These are phyloP conservation scores for Oryzias javanicus DNA, from an alignment of 2,113 vertebrate species.

Conservation along the genomic window DNA sequence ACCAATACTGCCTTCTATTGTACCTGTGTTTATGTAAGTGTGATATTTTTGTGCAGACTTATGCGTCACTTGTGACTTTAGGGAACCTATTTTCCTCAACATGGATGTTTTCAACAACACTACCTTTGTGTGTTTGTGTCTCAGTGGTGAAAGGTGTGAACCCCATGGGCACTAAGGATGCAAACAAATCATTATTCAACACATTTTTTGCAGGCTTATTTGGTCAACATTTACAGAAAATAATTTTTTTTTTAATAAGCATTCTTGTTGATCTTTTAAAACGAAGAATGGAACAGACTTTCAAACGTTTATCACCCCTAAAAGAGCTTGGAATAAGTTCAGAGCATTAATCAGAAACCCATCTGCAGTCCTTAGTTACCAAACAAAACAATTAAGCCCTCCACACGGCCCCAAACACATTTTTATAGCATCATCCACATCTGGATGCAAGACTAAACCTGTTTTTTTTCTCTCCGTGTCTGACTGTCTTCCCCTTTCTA, in stretches of 20 bases:
- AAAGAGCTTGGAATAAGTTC: conserved; percentile 17
- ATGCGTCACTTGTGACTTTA: conserved; percentile 1
- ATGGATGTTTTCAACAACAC: neutral
- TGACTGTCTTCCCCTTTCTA: conserved; percentile 4
- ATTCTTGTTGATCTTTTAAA: neutral
- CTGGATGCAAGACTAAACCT: conserved; percentile 48
- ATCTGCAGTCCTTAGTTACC: conserved; percentile 42
- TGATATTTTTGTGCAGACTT: neutral
- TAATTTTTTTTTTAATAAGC: neutral
- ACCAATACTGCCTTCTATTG: too few relatives aligned
- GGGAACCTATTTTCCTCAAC: conserved; percentile 1
- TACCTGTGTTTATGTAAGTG: neutral
- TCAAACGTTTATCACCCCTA: conserved; percentile 2
- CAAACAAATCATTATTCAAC: neutral
- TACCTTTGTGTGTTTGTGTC: conserved; percentile 1
- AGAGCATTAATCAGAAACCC: conserved; percentile 15
- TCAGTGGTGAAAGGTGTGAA: conserved; percentile 6
- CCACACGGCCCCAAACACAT: neutral
- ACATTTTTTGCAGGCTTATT: neutral
- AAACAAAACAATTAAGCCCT: conserved; percentile 42
- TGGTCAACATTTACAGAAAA: neutral
- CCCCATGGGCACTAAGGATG: neutral
- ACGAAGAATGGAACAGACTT: conserved; percentile 2
- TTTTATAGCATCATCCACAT: conserved; percentile 48
- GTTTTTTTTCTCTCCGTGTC: neutral